Evolutionary conservation across 1,140 invertebrate genomes (phyloP), one percentile per base, ranked within the genome.

Genomic region (Drosophila orosa): DNA sequence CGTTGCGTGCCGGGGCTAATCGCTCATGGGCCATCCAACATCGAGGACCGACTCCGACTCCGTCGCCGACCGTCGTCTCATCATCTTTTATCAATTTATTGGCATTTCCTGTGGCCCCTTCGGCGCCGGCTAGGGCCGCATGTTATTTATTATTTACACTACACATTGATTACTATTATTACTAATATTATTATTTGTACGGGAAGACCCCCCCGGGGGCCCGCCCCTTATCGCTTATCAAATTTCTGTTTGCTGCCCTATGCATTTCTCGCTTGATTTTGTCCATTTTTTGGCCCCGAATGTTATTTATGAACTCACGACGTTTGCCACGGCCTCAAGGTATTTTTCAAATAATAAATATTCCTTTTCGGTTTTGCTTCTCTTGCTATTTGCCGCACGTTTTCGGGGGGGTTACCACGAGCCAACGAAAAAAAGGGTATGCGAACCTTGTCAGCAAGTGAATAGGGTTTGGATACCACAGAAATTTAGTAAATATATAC

Each of bases 31-130:
- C 68, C 67, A 68, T 65, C 63, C 44, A 22, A 33, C 60, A 67
- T 79, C 50, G 69, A 65, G 45, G 58, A 58, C 55, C 61, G 22
- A 29, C 52, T 12, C 22, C 44, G 42, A 24, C 42, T 44, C 42
- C 24, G 24, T 27, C 75, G 24, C 31, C 44, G 40, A 65, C 52
- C 29, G 56, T 66, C 56, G 48, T 29, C 84, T 75, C 80, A 80
- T 89, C 85, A 89, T 89, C 87, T 89, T 78, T 80, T 78, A 89
- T 84, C 84, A 89, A 89, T 89, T 80, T 89, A 89, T 89, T 89
- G 84, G 73, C 84, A 83, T 61, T 82, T 71, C 83, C 62, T 68
- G 58, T 13, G 79, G 42, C 63, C 62, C 61, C 48, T 52, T 52
- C 31, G 45, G 47, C 62, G 24, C 31, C 52, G 24, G 24, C 27